A percentile compares a stretch with the other conserved stretches of the same genome.
Conservation (phyloP, 2,888 invertebrate genomes). For the Eristalinus aeneus region DNA sequence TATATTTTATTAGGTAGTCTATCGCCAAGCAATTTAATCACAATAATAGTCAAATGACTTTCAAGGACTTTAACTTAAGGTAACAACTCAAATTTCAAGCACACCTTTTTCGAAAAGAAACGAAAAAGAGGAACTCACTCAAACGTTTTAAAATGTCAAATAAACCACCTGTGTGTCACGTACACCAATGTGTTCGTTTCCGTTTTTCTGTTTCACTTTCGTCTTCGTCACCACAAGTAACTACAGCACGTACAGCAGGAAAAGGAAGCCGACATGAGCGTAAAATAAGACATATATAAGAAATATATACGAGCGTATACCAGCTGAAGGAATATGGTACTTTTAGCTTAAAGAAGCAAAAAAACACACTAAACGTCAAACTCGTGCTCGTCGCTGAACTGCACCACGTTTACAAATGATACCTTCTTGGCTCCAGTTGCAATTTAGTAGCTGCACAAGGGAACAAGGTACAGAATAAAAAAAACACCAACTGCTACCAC, state of each 20-base stretch:
- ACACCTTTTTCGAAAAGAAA: neutral
- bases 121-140: neutral
- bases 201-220: conserved; percentile 12
- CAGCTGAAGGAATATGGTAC: conserved; percentile 40
- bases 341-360: conserved; percentile 15
- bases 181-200: conserved; percentile 17
- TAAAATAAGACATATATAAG: conserved; percentile 36
- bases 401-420: conserved; percentile 61
- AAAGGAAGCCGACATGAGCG: conserved; percentile 31
- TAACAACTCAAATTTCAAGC: neutral
- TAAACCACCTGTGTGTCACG: conserved; percentile 55
- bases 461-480: conserved; percentile 6
- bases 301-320: neutral
- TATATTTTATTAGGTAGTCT: neutral
- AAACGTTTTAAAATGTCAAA: conserved; percentile 24
- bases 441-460: conserved; percentile 53
- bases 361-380: conserved; percentile 36
- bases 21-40: neutral
- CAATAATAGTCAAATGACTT: neutral
- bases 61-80: neutral
- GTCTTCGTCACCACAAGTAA: conserved; percentile 32
- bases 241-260: conserved; percentile 25
- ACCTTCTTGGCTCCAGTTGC: conserved; percentile 54
- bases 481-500: conserved; percentile 8
- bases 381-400: conserved; percentile 63